A percentile compares a stretch with the other conserved stretches of the same genome.
These are phyloP conservation scores for Drosophila cognata DNA, from an alignment of 2,888 invertebrate genomes.

Conservation along the genomic window DNA sequence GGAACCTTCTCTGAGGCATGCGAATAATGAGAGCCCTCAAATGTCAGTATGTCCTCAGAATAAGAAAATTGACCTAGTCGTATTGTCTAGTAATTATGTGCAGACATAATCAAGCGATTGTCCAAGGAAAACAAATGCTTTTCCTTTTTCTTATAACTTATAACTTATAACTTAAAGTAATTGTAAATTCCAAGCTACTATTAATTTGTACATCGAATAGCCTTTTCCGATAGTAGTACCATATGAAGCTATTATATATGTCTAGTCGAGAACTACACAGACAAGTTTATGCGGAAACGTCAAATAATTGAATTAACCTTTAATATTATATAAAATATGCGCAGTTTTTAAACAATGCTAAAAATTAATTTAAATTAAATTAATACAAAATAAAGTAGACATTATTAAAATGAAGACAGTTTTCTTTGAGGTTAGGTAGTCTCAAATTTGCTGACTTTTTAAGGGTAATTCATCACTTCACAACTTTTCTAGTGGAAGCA, in stretches of 20 bases:
- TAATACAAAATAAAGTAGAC: background rate
- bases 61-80: background rate
- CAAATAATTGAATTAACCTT: background rate
- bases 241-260: background rate
- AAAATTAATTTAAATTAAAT: background rate
- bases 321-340: background rate
- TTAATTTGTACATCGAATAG: background rate
- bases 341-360: background rate
- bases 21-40: background rate
- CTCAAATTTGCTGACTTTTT: background rate
- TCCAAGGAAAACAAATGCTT: no score
- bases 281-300: background rate
- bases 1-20: background rate
- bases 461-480: no score
- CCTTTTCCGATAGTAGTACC: no score
- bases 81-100: background rate
- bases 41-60: background rate
- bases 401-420: background rate
- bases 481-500: no score
- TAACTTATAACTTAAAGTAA: background rate
- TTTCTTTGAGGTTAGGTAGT: background rate
- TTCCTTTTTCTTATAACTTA: background rate
- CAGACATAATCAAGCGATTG: background rate
- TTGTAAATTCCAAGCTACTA: background rate
- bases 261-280: background rate